Evolutionary conservation across 1,140 invertebrate species (phyloP).

Genomic region (Microplitis demolitor): DNA sequence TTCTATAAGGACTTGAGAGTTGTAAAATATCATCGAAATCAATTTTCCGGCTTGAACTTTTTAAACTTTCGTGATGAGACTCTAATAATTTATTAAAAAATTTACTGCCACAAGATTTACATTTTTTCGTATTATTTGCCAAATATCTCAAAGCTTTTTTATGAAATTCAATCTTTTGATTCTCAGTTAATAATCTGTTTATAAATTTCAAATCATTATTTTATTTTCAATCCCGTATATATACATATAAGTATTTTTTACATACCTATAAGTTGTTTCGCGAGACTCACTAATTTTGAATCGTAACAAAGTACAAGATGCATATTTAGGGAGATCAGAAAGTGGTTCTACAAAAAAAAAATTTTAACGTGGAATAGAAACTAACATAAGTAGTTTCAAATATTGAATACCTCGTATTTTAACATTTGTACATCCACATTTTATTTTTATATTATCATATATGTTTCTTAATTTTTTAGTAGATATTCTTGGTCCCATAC

Average conservation of each 20-base stretch:
- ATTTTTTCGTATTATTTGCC: slow-evolving; percentile 63
- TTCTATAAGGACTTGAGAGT: background rate
- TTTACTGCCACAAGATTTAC: slow-evolving; percentile 61
- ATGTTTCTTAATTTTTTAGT: slow-evolving; percentile 48
- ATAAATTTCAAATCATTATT: background rate
- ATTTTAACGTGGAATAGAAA: slow-evolving; percentile 24
- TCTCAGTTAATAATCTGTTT: slow-evolving; percentile 64
- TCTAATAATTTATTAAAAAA: slow-evolving; percentile 62
- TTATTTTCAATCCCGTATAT: too few species aligned
- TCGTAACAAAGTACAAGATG: slow-evolving; percentile 66
- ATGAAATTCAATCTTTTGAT: slow-evolving; percentile 68
- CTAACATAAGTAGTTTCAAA: slow-evolving; percentile 18
- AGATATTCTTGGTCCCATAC: slow-evolving; percentile 43
- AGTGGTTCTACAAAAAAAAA: slow-evolving; percentile 31
- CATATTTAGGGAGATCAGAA: slow-evolving; percentile 63
- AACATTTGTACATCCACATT: slow-evolving; percentile 44
- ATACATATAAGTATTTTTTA: too few species aligned
- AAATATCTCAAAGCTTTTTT: slow-evolving; percentile 64
- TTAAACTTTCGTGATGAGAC: slow-evolving; percentile 33
- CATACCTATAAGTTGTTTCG: slow-evolving; percentile 63
- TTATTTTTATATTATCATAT: slow-evolving; percentile 29
- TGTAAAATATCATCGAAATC: slow-evolving; percentile 24
- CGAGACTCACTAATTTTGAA: slow-evolving; percentile 64
- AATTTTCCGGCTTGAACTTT: slow-evolving; percentile 35
- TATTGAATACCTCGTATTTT: slow-evolving; percentile 34